Conservation (phyloP, 2,888 invertebrate species). For the Heteropelma amictum region DNA sequence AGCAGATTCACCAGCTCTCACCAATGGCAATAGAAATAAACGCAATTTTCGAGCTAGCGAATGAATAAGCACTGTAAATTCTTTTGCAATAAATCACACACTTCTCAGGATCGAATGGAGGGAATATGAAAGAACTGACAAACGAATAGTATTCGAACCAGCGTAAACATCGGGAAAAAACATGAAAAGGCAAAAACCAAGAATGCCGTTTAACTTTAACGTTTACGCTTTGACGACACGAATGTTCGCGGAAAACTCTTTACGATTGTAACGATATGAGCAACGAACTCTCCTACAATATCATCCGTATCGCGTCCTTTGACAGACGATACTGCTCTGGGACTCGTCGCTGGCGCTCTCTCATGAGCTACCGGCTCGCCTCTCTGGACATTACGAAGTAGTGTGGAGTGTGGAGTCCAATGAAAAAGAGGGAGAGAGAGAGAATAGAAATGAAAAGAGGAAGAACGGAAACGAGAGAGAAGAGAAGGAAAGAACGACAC, state of each 20-base stretch:
- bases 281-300: too few relatives aligned
- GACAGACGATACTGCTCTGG: conserved; percentile 52
- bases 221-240: too few relatives aligned
- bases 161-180: background rate
- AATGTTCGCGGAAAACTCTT: background rate
- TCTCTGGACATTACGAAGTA: conserved; percentile 15
- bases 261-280: too few relatives aligned
- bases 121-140: too few relatives aligned
- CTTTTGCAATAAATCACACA: background rate
- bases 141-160: background rate
- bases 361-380: conserved; percentile 11
- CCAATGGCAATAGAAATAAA: background rate
- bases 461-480: background rate
- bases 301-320: conserved; percentile 52
- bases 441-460: background rate
- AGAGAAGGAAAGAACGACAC: background rate
- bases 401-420: too few relatives aligned
- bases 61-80: background rate
- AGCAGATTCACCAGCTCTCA: background rate
- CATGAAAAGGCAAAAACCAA: too few relatives aligned
- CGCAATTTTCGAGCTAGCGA: background rate
- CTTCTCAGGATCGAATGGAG: background rate
- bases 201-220: too few relatives aligned
- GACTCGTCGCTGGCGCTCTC: background rate
- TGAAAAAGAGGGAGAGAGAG: background rate